A percentile compares a stretch with the other conserved stretches of the same genome.
Conservation (phyloP, 2,113 vertebrate genomes). For the Ceuthmochares aereus region DNA sequence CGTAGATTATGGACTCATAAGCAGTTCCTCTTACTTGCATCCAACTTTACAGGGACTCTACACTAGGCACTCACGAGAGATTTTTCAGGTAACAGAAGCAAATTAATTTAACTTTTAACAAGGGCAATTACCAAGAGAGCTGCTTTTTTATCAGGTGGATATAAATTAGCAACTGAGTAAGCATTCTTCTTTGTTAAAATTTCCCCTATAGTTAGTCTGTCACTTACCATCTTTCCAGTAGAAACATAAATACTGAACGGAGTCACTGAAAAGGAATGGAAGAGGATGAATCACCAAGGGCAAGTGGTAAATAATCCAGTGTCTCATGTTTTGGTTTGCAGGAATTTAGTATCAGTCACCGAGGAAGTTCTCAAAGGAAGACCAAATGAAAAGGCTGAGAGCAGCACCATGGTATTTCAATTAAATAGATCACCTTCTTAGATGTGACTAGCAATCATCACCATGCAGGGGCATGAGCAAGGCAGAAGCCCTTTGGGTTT, state of each 20-base stretch:
- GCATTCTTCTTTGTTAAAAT: not conserved
- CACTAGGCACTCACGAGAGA: not conserved
- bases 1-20: not conserved
- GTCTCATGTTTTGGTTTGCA: not conserved
- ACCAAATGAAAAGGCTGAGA: not conserved
- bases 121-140: not conserved
- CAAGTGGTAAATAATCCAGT: not conserved
- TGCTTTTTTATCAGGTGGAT: not conserved
- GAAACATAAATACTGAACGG: not conserved
- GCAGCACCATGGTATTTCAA: not conserved
- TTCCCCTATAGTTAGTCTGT: not conserved
- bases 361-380: not conserved
- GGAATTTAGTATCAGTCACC: not conserved
- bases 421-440: not conserved
- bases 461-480: not conserved
- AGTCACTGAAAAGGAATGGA: conserved; percentile 6
- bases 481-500: not conserved
- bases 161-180: not conserved
- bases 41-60: not conserved
- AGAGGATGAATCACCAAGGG: not conserved
- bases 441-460: not conserved
- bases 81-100: not conserved
- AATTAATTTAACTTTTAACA: not conserved
- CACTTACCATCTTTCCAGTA: not conserved
- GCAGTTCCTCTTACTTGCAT: not conserved